Conservation (phyloP, 2,888 invertebrate genomes). For the Limulus polyphemus region DNA sequence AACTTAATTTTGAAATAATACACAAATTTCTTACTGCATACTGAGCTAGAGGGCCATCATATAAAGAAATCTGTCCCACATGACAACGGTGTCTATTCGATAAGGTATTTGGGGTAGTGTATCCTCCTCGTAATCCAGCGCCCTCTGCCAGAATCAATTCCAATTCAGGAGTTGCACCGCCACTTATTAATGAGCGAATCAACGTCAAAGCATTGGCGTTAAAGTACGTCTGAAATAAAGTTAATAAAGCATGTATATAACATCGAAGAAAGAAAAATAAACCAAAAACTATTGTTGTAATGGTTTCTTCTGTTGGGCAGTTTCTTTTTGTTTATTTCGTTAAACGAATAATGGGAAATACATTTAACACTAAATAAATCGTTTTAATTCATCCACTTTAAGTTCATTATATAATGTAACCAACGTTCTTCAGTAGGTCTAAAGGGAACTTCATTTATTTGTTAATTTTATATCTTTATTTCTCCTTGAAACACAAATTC, state of each 20-base stretch:
- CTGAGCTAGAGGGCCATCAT: constrained; percentile 90
- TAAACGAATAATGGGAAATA: no score
- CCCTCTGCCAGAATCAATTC: constrained; percentile 98
- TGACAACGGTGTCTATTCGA: constrained; percentile 92
- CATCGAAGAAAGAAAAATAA: no score
- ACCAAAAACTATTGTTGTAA: no score
- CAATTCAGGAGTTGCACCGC: constrained; percentile 97
- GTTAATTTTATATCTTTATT: no score
- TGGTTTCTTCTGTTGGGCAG: no score
- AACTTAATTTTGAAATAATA: neutral
- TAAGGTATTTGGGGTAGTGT: constrained; percentile 92
- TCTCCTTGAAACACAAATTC: no score
- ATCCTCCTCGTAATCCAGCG: constrained; percentile 93
- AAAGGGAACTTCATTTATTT: no score
- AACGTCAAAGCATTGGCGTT: constrained; percentile 99
- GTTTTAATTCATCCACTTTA: no score
- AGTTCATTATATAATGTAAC: no score
- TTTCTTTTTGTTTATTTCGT: no score
- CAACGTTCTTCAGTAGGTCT: no score
- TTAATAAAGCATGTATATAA: neutral
- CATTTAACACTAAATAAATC: no score
- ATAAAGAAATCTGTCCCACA: constrained; percentile 92
- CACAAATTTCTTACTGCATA: constrained; percentile 51
- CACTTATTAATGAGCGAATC: constrained; percentile 95
- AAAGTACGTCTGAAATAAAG: constrained; percentile 78